Percentiles rank a stretch among this genome's conserved stretches.
Evolutionary conservation across 2,113 vertebrate species (phyloP).

Genomic region (Phylloscopus trochilus): DNA sequence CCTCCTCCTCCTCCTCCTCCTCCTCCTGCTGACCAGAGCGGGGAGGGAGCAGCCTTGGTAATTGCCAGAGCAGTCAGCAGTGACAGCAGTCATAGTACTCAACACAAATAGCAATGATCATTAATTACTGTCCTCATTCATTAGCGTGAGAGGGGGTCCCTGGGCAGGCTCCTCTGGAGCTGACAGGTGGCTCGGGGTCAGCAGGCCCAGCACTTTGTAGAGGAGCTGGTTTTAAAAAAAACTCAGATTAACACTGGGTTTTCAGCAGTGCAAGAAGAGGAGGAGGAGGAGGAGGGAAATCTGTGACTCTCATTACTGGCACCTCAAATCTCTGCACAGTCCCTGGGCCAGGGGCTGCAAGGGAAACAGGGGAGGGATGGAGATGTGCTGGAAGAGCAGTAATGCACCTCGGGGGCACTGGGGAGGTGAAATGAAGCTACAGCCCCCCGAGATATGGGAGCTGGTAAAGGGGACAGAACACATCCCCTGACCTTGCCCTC

Average conservation of each 20-base stretch:
- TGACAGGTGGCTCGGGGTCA: background rate
- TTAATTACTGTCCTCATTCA: constrained; percentile 52
- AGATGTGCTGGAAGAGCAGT: background rate
- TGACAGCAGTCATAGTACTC: background rate
- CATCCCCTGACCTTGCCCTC: background rate
- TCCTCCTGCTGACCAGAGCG: fast-evolving
- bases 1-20: background rate
- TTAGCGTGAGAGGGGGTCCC: constrained; percentile 15
- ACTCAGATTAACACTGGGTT: fast-evolving
- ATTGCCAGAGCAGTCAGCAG: background rate
- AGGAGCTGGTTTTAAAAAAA: background rate
- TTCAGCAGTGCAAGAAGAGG: background rate
- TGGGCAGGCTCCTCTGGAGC: background rate
- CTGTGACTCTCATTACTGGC: fast-evolving
- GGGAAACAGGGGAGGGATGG: background rate
- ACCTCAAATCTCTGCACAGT: background rate
- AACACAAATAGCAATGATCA: background rate
- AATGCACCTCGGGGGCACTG: background rate
- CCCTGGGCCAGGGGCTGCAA: background rate
- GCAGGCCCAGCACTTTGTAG: background rate
- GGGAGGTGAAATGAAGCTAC: background rate
- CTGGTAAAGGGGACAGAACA: background rate
- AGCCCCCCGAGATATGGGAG: fast-evolving
- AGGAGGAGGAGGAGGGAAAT: background rate
- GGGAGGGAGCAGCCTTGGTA: background rate